Percentiles rank a stretch among this genome's conserved stretches.
Conservation (phyloP, 2,113 vertebrate genomes). For the Oryctolagus cuniculus region mOryCun1.1 NC_091439.1:17364001-17364500, state of each 20-base stretch:
- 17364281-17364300: not conserved
- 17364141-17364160: constrained; percentile 46
- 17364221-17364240: not conserved
- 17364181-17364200: constrained; percentile 38
- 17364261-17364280: not conserved
- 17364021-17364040: constrained; percentile 41
- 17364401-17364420: not conserved
- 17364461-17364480: not conserved
- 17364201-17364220: not conserved
- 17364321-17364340: not conserved
- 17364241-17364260: not conserved
- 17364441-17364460: not conserved
- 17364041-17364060: constrained; percentile 26
- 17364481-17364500: no score
- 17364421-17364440: not conserved
- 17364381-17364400: not conserved
- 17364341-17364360: not conserved
- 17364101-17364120: constrained; percentile 33
- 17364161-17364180: constrained; percentile 57
- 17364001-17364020: not conserved
- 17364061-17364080: constrained; percentile 52
- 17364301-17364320: no score
- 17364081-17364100: constrained; percentile 37
- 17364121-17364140: constrained; percentile 15
- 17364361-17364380: constrained; percentile 9